A percentile compares a stretch with the other conserved stretches of the same genome.
Evolutionary conservation across 1,140 invertebrate genomes (phyloP).

Genomic region (Neotoxoptera formosana): DNA sequence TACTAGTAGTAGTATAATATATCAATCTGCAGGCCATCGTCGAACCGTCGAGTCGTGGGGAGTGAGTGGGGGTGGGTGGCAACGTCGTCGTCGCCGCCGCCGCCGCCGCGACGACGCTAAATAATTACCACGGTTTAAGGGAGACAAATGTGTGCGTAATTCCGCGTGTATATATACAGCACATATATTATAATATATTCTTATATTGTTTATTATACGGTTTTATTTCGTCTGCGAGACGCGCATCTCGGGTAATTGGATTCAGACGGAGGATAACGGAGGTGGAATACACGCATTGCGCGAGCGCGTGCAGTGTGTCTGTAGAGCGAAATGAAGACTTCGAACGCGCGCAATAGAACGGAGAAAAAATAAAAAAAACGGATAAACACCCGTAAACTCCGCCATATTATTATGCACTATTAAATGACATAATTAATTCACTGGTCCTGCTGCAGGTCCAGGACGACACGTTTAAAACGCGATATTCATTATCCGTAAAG

Average conservation of each 20-base stretch:
- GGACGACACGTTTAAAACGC: not conserved
- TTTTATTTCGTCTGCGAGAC: not conserved
- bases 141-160: slow-evolving; percentile 2
- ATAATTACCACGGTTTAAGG: not conserved
- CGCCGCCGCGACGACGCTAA: not conserved
- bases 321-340: not conserved
- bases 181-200: not conserved
- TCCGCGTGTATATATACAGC: not conserved
- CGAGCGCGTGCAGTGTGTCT: not conserved
- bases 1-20: no score
- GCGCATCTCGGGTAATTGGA: not conserved
- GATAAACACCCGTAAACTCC: not conserved
- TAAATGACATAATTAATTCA: slow-evolving; percentile 11
- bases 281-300: not conserved
- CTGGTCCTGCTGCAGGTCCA: not conserved
- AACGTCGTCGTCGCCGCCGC: not conserved
- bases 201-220: not conserved
- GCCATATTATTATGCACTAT: not conserved
- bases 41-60: not conserved
- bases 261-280: not conserved
- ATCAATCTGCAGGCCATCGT: not conserved
- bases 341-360: not conserved
- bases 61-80: no score
- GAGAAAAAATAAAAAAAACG: not conserved
- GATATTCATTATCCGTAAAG: not conserved